These are phyloP conservation scores for Exocentrus adspersus DNA, from an alignment of 2,888 invertebrate species.

Conservation along the genomic window DNA sequence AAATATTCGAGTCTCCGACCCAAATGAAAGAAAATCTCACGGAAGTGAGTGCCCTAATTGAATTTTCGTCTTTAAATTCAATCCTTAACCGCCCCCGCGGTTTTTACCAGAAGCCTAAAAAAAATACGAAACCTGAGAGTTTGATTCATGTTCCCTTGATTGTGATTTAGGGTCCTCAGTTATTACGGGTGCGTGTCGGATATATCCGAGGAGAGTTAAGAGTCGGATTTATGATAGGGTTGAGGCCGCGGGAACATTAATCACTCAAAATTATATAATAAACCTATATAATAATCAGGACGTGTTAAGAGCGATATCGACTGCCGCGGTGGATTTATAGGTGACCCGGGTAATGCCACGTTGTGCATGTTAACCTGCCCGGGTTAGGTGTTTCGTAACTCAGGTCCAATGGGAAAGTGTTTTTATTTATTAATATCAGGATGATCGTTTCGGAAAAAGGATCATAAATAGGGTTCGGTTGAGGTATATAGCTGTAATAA, in stretches of 20 bases:
- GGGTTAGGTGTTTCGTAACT: not conserved
- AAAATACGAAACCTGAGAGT: slow-evolving; percentile 7
- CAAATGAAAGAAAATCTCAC: not conserved
- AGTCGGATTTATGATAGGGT: slow-evolving; percentile 22
- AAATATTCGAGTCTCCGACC: slow-evolving; percentile 7
- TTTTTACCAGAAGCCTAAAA: slow-evolving; percentile 13
- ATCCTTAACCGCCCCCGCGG: not conserved
- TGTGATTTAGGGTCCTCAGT: slow-evolving; percentile 24
- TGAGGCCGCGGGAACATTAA: slow-evolving; percentile 41
- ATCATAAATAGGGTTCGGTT: not conserved
- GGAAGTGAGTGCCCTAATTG: not conserved
- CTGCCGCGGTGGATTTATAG: slow-evolving; percentile 25
- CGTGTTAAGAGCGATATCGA: slow-evolving; percentile 48
- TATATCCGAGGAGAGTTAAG: slow-evolving; percentile 18
- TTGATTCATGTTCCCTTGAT: slow-evolving; percentile 22
- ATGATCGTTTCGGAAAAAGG: not conserved
- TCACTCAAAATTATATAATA: slow-evolving; percentile 52
- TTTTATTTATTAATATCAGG: not conserved
- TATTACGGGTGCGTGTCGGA: slow-evolving; percentile 17
- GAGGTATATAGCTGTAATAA: not conserved
- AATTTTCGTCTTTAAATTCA: slow-evolving; percentile 19
- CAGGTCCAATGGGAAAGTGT: not conserved
- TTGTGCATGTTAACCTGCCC: slow-evolving; percentile 21
- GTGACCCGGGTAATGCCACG: slow-evolving; percentile 6
- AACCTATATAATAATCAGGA: slow-evolving; percentile 52